Evolutionary conservation across 2,888 invertebrate species (phyloP).

Genomic region (Clusia tigrina): DNA sequence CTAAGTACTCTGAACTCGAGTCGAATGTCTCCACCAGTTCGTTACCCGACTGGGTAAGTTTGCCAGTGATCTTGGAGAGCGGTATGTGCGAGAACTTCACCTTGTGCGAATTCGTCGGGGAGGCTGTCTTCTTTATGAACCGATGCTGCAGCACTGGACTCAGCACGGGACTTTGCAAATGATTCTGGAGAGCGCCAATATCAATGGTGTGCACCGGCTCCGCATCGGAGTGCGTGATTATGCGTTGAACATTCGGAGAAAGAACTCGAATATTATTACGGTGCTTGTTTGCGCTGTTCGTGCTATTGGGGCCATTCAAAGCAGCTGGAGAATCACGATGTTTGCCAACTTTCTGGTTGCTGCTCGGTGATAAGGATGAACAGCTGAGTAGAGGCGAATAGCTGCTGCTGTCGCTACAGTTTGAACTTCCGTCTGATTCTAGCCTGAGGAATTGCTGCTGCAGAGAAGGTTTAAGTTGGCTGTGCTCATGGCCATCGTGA

Average conservation of each 20-base stretch:
- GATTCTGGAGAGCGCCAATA: constrained; percentile 52
- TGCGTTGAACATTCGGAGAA: constrained; percentile 68
- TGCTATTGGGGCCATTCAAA: constrained; percentile 24
- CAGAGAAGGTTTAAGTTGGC: no score
- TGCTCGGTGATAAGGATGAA: constrained; percentile 29
- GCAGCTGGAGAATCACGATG: constrained; percentile 21
- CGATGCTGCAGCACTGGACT: constrained; percentile 45
- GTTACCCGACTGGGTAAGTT: constrained; percentile 60
- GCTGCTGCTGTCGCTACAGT: constrained; percentile 10
- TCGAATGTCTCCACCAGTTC: constrained; percentile 60
- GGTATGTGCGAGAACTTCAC: constrained; percentile 59
- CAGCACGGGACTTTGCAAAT: constrained; percentile 26
- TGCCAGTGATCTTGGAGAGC: constrained; percentile 60
- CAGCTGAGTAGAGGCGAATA: constrained; percentile 14
- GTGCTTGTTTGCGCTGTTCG: constrained; percentile 38
- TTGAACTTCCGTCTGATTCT: background rate
- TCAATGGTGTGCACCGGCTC: constrained; percentile 56
- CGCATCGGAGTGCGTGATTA: constrained; percentile 67
- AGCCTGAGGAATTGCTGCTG: background rate
- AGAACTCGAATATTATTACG: constrained; percentile 59
- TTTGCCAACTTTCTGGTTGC: constrained; percentile 27
- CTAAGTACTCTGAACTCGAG: constrained; percentile 49
- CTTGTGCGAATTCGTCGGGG: constrained; percentile 32
- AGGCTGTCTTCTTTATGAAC: constrained; percentile 41
- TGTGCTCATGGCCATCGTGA: background rate